These are phyloP conservation scores for Synanthedon myopaeformis DNA, from an alignment of 2,888 invertebrate species.

Conservation along the genomic window DNA sequence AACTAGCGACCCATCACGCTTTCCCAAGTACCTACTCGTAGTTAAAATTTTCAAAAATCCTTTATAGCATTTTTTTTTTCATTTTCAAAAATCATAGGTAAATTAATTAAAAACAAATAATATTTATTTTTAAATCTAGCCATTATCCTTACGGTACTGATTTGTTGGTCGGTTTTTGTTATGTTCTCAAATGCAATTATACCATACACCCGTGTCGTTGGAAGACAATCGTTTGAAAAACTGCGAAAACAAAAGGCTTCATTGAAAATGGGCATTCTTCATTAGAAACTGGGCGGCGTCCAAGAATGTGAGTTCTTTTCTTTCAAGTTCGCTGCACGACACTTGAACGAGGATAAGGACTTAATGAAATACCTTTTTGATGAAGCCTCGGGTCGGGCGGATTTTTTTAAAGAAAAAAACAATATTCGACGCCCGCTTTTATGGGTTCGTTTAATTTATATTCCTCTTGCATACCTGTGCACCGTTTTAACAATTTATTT, in stretches of 20 bases:
- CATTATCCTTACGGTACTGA: no score
- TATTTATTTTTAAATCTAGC: no score
- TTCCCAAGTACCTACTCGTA: no score
- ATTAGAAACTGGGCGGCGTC: conserved; percentile 47
- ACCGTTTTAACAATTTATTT: not conserved
- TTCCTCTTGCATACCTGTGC: not conserved
- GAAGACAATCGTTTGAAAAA: conserved; percentile 14
- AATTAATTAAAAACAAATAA: no score
- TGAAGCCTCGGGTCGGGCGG: conserved; percentile 31
- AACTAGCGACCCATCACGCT: no score
- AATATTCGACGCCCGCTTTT: not conserved
- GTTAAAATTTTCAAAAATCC: no score
- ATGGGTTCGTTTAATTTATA: not conserved
- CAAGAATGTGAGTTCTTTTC: conserved; percentile 59
- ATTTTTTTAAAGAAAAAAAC: conserved; percentile 32
- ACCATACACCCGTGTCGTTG: no score
- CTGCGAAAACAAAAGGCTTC: conserved; percentile 30
- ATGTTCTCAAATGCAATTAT: no score
- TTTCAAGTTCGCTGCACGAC: conserved; percentile 36
- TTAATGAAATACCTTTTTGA: conserved; percentile 68
- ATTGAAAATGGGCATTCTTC: conserved; percentile 64
- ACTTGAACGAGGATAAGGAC: conserved; percentile 28
- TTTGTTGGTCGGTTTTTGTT: no score
- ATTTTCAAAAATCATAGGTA: no score
- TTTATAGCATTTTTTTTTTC: no score